Percentiles rank a stretch among this genome's conserved stretches.
phyloP scores from a whole-genome alignment of 2,888 invertebrate genomes.

The Agrochola litura region DNA sequence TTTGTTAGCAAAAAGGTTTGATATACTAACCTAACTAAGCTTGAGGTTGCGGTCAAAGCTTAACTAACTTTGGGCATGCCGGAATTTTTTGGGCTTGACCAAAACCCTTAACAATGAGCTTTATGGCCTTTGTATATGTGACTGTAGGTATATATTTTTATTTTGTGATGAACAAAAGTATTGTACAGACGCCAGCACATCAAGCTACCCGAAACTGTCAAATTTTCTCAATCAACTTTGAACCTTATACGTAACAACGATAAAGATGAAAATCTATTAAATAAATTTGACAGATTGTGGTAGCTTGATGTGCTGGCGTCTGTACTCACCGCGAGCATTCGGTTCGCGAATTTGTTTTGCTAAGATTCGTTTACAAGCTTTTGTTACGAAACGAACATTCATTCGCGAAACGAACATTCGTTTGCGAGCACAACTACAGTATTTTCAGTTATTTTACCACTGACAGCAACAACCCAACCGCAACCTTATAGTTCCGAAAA shows the following conservation, averaged over 20 bases:
- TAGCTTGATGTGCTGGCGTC: too few relatives aligned
- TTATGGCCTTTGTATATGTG: not conserved
- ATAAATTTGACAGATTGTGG: too few relatives aligned
- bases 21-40: constrained; percentile 6
- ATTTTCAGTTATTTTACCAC: not conserved
- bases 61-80: constrained; percentile 6
- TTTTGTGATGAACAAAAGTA: not conserved
- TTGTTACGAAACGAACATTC: not conserved
- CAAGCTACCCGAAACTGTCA: too few relatives aligned
- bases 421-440: not conserved
- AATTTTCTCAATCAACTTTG: too few relatives aligned
- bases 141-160: not conserved
- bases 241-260: too few relatives aligned
- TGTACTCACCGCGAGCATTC: too few relatives aligned
- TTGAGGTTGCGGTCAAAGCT: constrained; percentile 26
- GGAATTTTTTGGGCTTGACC: constrained; percentile 1
- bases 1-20: constrained; percentile 7
- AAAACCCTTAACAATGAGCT: constrained; percentile 10
- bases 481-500: too few relatives aligned
- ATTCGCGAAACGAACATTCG: not conserved
- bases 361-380: not conserved
- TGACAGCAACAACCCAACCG: not conserved
- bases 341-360: not conserved
- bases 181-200: too few relatives aligned
- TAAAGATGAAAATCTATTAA: too few relatives aligned